phyloP scores from a whole-genome alignment of 2,113 vertebrate genomes.

The Illadopsis cleaveri region DNA sequence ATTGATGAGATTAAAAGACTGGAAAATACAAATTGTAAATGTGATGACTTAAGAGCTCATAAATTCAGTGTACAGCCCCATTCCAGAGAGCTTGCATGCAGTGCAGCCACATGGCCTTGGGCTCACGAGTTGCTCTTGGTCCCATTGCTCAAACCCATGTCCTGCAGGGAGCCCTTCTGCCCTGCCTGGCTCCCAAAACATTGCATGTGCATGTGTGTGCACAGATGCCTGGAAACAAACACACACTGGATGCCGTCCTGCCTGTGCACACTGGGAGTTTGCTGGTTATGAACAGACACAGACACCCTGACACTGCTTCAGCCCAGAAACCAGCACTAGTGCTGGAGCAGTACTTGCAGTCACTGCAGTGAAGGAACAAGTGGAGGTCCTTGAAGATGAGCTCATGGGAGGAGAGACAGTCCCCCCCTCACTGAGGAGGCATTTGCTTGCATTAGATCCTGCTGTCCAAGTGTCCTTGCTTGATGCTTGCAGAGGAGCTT shows the following conservation, averaged over 20 bases:
- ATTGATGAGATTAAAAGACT: slow-evolving; percentile 45
- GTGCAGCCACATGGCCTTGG: not conserved
- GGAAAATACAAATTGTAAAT: slow-evolving; percentile 38
- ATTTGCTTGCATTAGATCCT: not conserved
- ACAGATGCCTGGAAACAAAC: not conserved
- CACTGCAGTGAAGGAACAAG: not conserved
- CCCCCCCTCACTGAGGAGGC: not conserved
- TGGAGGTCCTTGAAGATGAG: not conserved
- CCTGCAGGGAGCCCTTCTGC: not conserved
- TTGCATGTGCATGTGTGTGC: rapidly evolving
- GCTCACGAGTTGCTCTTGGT: not conserved
- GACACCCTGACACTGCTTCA: not conserved
- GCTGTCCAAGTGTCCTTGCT: not conserved
- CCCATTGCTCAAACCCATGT: not conserved
- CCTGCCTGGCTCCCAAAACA: not conserved
- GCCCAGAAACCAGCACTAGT: not conserved
- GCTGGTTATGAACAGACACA: not conserved
- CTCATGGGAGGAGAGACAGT: not conserved
- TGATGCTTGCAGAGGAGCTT: not conserved
- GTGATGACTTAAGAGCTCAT: slow-evolving; percentile 53
- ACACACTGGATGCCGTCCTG: rapidly evolving
- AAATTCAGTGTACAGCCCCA: slow-evolving; percentile 16
- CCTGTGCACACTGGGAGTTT: not conserved
- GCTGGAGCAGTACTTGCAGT: not conserved
- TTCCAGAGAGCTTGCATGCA: not conserved